Evolutionary conservation across 2,888 invertebrate species (phyloP).

Genomic region (Oligia strigilis): DNA sequence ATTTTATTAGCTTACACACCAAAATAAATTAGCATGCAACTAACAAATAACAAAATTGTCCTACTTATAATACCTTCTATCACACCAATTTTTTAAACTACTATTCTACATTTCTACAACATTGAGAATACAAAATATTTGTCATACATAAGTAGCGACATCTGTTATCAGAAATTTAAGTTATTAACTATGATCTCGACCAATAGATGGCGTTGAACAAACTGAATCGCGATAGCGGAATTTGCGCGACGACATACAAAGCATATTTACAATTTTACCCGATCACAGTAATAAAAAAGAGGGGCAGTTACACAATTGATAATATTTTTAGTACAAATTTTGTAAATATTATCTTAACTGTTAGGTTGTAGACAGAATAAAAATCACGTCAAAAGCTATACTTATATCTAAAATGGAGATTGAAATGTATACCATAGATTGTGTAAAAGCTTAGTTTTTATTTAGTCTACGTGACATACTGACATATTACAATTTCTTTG

Average conservation of each 20-base stretch:
- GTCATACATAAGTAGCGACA: constrained; percentile 44
- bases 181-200: constrained; percentile 16
- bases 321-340: neutral
- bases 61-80: constrained; percentile 76
- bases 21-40: constrained; percentile 73
- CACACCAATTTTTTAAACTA: constrained; percentile 53
- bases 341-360: constrained; percentile 1
- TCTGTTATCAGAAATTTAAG: constrained; percentile 40
- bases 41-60: constrained; percentile 85
- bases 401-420: neutral
- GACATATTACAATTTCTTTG: neutral
- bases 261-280: constrained; percentile 28
- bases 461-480: neutral
- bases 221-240: neutral
- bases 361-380: neutral
- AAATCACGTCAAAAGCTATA: neutral
- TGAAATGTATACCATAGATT: neutral
- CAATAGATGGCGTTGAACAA: constrained; percentile 47
- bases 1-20: constrained; percentile 79
- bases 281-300: constrained; percentile 9
- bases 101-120: constrained; percentile 33
- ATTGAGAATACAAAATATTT: constrained; percentile 34
- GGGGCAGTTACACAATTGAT: neutral
- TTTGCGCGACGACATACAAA: constrained; percentile 26
- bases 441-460: neutral